Conservation (phyloP, 2,888 invertebrate genomes). For the Salticus scenicus region DNA sequence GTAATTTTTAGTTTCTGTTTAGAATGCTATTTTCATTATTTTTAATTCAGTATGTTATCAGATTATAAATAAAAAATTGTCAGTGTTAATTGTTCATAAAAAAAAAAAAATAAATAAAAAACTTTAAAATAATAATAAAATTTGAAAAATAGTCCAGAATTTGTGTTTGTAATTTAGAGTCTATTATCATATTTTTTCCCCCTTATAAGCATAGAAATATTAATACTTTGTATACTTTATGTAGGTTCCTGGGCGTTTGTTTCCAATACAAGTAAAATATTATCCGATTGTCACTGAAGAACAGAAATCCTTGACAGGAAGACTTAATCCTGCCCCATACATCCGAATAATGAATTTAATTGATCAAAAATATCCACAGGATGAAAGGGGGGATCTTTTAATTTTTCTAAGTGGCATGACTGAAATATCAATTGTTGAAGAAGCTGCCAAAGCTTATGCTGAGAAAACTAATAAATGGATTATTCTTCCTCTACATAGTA, state of each 20-base stretch:
- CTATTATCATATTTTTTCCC: too few species aligned
- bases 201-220: too few species aligned
- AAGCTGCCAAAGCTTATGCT: constrained; percentile 88
- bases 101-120: too few species aligned
- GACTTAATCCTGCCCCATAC: constrained; percentile 94
- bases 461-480: constrained; percentile 90
- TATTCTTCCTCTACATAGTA: constrained; percentile 92
- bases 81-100: too few species aligned
- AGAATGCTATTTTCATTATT: too few species aligned
- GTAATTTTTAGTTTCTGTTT: too few species aligned
- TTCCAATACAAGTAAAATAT: constrained; percentile 93
- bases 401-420: constrained; percentile 96
- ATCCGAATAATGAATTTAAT: constrained; percentile 93
- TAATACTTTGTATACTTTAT: too few species aligned
- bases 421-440: constrained; percentile 91
- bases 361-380: constrained; percentile 89
- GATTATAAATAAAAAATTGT: too few species aligned
- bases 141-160: too few species aligned
- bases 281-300: constrained; percentile 82
- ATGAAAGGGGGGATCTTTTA: constrained; percentile 93
- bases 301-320: constrained; percentile 81
- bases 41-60: too few species aligned
- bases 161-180: too few species aligned
- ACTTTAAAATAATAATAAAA: too few species aligned
- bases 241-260: constrained; percentile 95